phyloP scores from a whole-genome alignment of 2,797 vertebrate genomes.

The Cyclopterus lumpus region DNA sequence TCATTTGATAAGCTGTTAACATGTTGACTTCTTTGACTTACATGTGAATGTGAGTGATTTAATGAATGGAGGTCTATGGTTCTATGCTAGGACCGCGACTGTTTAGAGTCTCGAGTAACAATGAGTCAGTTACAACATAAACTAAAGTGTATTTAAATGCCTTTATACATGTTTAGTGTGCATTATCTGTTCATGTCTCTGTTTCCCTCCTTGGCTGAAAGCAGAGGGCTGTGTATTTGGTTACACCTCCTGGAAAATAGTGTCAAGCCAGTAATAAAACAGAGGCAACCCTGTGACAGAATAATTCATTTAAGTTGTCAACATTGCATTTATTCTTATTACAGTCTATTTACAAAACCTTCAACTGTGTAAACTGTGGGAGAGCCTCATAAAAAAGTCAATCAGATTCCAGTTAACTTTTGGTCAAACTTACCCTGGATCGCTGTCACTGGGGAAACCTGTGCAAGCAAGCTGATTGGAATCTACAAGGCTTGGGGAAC shows the following conservation, averaged over 20 bases:
- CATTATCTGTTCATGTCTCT: constrained; percentile 41
- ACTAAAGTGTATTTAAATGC: neutral
- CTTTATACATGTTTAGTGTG: constrained; percentile 35
- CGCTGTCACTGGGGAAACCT: constrained; percentile 9
- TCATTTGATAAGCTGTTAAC: constrained; percentile 5
- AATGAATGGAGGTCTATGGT: neutral
- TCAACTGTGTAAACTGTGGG: constrained; percentile 26
- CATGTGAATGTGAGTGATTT: neutral
- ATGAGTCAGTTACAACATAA: constrained; percentile 17
- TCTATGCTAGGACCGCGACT: neutral
- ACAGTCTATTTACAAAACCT: constrained; percentile 38
- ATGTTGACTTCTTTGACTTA: neutral
- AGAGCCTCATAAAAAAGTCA: constrained; percentile 47
- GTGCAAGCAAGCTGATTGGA: constrained; percentile 4
- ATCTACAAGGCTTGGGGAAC: constrained; percentile 16
- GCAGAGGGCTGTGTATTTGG: constrained; percentile 17
- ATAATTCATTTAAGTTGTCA: constrained; percentile 55
- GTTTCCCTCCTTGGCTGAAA: constrained; percentile 15
- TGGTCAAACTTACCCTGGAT: constrained; percentile 10
- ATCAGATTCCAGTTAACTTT: constrained; percentile 54
- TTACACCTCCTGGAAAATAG: constrained; percentile 25
- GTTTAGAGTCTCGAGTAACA: constrained; percentile 18
- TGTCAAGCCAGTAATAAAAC: constrained; percentile 25
- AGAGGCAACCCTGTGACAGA: constrained; percentile 32
- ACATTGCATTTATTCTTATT: constrained; percentile 48